Conservation (phyloP, 2,113 vertebrate species). For the Eurystomus gularis region DNA sequence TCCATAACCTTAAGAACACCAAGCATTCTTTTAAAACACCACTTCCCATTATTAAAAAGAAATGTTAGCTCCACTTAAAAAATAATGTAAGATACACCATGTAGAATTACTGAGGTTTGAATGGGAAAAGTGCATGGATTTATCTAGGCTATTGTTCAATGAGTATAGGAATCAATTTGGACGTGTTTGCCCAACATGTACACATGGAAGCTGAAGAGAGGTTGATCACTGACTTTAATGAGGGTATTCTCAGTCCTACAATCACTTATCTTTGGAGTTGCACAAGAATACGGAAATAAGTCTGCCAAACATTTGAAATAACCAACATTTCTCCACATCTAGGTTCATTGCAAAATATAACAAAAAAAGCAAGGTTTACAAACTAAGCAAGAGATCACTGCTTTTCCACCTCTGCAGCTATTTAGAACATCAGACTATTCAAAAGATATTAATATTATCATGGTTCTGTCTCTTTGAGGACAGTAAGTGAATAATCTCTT, state of each 20-base stretch:
- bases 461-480: not conserved
- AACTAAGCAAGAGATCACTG: not conserved
- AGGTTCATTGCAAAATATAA: not conserved
- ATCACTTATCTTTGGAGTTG: not conserved
- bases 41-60: not conserved
- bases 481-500: not conserved
- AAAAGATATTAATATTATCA: not conserved
- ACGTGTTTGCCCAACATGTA: rapidly evolving
- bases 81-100: not conserved
- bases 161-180: not conserved
- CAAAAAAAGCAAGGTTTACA: not conserved
- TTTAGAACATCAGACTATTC: not conserved
- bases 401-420: not conserved
- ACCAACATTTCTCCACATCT: not conserved
- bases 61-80: not conserved
- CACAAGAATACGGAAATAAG: not conserved
- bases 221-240: not conserved
- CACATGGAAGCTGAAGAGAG: not conserved
- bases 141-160: not conserved
- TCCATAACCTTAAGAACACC: not conserved
- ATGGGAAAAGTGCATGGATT: not conserved
- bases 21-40: not conserved
- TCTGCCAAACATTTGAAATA: not conserved
- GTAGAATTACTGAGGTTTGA: not conserved
- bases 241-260: not conserved